Conservation (phyloP, 2,797 vertebrate genomes). For the Fundulus diaphanus region DNA sequence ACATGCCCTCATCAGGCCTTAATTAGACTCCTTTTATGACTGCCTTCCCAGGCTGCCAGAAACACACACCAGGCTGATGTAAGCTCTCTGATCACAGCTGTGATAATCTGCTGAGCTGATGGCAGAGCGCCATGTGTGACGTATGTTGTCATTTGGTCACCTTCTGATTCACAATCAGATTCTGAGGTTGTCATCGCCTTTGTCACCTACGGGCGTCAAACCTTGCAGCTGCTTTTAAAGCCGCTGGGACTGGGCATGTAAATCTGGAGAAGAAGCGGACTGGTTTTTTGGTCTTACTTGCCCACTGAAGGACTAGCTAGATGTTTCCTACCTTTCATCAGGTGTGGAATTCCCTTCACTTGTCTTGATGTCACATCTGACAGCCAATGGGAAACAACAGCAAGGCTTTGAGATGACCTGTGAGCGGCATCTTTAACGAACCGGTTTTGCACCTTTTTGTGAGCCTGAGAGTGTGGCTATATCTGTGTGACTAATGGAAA, state of each 20-base stretch:
- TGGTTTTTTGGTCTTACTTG: neutral
- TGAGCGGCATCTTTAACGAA: conserved; percentile 36
- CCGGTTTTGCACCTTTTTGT: conserved; percentile 49
- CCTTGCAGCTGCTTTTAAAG: conserved; percentile 33
- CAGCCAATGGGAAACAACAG: neutral
- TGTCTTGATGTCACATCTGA: neutral
- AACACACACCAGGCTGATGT: conserved; percentile 17
- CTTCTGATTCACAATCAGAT: conserved; percentile 49
- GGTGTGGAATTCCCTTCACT: neutral
- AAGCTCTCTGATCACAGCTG: conserved; percentile 6
- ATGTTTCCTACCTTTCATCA: neutral
- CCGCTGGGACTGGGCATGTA: neutral
- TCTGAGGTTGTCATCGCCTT: conserved; percentile 35
- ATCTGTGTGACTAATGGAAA: conserved; percentile 45
- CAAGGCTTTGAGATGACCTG: neutral
- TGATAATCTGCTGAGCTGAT: conserved; percentile 39
- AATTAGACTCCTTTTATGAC: neutral
- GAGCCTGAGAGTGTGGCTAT: neutral
- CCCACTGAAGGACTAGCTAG: neutral
- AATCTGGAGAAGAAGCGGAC: neutral
- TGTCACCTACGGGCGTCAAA: conserved; percentile 39
- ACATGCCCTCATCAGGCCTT: neutral
- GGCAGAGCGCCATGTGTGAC: neutral
- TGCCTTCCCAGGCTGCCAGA: neutral
- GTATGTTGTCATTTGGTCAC: conserved; percentile 28